Evolutionary conservation across 2,113 vertebrate genomes (phyloP).

Genomic region (Perca flavescens): DNA sequence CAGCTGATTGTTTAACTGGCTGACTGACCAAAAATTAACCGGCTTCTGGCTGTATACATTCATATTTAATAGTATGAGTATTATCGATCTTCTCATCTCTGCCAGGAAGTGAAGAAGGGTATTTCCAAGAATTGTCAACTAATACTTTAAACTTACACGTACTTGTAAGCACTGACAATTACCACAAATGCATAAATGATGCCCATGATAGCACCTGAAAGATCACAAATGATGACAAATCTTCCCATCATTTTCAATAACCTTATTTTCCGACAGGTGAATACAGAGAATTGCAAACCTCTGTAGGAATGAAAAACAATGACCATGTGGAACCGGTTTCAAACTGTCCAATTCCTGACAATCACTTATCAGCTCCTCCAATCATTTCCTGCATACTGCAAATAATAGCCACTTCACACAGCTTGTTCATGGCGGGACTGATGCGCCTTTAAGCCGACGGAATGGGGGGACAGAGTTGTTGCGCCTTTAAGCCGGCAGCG

Average conservation of each 20-base stretch:
- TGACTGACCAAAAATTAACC: neutral
- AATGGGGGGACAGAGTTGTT: no score
- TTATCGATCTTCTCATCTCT: neutral
- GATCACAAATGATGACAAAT: neutral
- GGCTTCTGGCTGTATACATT: neutral
- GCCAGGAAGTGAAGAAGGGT: neutral
- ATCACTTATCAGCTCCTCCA: slow-evolving; percentile 29
- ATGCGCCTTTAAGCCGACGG: no score
- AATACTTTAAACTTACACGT: neutral
- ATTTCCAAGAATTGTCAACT: neutral
- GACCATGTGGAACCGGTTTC: slow-evolving; percentile 2
- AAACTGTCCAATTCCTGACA: slow-evolving; percentile 8
- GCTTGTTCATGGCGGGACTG: no score
- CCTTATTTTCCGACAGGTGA: neutral
- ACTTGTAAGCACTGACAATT: neutral
- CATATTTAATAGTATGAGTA: neutral
- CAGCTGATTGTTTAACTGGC: slow-evolving; percentile 9
- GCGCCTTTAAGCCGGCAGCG: no score
- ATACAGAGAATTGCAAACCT: neutral
- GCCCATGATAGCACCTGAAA: neutral
- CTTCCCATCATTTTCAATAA: neutral
- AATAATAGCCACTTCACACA: slow-evolving; percentile 1
- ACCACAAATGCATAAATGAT: neutral
- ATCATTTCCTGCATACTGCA: slow-evolving; percentile 30
- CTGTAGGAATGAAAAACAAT: slow-evolving; percentile 5